Evolutionary conservation across 92 coral and sea anemone genomes (phyloP), one percentile per base, ranked within the genome.

Genomic region (Heteractis magnifica): DNA sequence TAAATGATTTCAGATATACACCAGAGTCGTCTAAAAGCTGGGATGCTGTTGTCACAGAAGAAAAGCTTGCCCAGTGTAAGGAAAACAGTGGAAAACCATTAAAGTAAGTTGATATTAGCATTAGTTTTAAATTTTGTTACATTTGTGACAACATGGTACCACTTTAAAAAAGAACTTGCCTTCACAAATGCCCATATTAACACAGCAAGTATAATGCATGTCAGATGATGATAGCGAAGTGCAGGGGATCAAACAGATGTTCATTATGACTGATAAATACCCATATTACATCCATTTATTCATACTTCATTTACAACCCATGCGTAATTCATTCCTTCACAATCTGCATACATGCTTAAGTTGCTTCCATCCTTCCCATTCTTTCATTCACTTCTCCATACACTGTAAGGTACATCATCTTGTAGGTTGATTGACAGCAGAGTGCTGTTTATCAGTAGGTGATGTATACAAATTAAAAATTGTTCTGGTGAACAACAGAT

Each of bases 201-300:
- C 44, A 34, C 3, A 2, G 44, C 71, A 71, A 12, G 44, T 5
- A 4, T 41, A 52, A 41, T 49, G 56, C 23, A 74, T 90, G 95
- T 91, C 94, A 93, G 71, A 21, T 93, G 97, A 93, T 93, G 97
- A 93, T 53, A 90, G 97, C 87, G 91, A 92, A 92, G 97, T 92
- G 97, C 94, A 92, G 82, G 94, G 82, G 97, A 92, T 72, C 65
- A 72, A 92, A 83, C 73, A 41, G 56, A 49, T 10, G 74, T 80
- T 65, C 76, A 51, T 49, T 48, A 80, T 16, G 83, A 80, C 75
- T 49, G 83, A 65, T 72, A 65, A 49, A 71, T 14, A 23, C 34
- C 41, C 48, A 48, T 26, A 4, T 49, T 70, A 68, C 73, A 8
- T 68, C 49, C 73, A 62, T 62, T 62, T 62, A 62, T 77, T 72